Percentiles rank a stretch among this genome's conserved stretches.
Evolutionary conservation across 2,113 vertebrate species (phyloP).

Genomic region (Rhinoptilus africanus): DNA sequence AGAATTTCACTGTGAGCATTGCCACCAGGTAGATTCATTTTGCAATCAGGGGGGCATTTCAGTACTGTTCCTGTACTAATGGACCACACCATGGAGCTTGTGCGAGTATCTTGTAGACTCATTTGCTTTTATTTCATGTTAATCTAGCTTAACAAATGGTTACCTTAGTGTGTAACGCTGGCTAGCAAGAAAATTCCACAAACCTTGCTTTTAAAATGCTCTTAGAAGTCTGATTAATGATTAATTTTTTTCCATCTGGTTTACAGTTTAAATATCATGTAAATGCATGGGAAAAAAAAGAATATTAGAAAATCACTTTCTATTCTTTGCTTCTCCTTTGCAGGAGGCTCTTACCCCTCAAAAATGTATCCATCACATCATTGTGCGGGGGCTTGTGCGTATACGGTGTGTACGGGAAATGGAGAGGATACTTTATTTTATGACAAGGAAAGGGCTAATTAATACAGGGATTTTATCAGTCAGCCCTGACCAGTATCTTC

Average conservation of each 20-base stretch:
- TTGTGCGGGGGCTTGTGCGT: constrained; percentile 91
- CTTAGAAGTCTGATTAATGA: background rate
- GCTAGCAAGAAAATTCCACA: background rate
- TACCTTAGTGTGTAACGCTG: background rate
- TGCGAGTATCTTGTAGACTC: background rate
- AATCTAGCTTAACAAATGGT: background rate
- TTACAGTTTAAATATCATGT: background rate
- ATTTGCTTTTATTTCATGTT: background rate
- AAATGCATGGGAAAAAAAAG: background rate
- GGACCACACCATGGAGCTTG: background rate
- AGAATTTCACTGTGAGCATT: background rate
- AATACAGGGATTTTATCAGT: constrained; percentile 91
- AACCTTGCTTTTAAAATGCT: background rate
- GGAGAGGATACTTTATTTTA: constrained; percentile 91
- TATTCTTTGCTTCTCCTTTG: background rate
- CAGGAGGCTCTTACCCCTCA: constrained; percentile 90
- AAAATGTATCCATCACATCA: constrained; percentile 86
- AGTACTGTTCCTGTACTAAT: background rate
- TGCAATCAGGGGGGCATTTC: background rate
- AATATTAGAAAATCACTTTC: background rate
- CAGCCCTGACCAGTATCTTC: constrained; percentile 76
- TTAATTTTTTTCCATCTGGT: background rate
- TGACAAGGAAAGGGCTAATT: constrained; percentile 95
- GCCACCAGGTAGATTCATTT: background rate
- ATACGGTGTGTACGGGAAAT: constrained; percentile 93